Percentiles rank a stretch among this genome's conserved stretches.
Evolutionary conservation across 2,888 invertebrate genomes (phyloP).

Genomic region (Drosophila barbarae): DNA sequence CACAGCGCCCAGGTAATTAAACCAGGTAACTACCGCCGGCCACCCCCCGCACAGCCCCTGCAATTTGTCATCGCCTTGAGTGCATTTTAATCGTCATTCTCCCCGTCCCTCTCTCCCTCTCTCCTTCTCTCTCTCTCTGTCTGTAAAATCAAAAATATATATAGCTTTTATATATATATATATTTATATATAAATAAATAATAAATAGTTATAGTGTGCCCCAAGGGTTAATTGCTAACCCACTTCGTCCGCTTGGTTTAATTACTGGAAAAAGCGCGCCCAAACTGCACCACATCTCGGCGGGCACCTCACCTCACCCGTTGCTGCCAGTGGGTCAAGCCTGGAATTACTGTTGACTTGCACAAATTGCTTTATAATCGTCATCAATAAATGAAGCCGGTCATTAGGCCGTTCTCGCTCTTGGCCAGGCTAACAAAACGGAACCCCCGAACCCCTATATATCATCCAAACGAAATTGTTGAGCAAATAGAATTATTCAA

Average conservation of each 20-base stretch:
- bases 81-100: conserved; percentile 62
- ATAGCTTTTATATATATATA: neutral
- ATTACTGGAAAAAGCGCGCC: conserved; percentile 48
- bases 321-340: conserved; percentile 41
- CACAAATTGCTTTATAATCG: conserved; percentile 74
- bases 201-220: conserved; percentile 13
- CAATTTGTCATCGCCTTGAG: conserved; percentile 59
- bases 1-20: conserved; percentile 30
- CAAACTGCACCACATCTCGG: conserved; percentile 6
- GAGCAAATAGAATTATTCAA: conserved; percentile 56
- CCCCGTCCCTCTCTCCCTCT: conserved; percentile 40
- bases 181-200: conserved; percentile 21
- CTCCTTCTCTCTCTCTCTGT: conserved; percentile 28
- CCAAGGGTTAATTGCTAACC: conserved; percentile 70
- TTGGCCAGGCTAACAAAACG: conserved; percentile 16
- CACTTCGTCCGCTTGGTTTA: conserved; percentile 57
- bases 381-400: conserved; percentile 70
- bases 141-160: conserved; percentile 2
- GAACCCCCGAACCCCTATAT: neutral
- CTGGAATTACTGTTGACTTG: conserved; percentile 41
- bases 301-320: conserved; percentile 2
- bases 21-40: conserved; percentile 10
- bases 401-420: conserved; percentile 48
- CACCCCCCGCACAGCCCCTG: conserved; percentile 5
- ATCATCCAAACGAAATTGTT: conserved; percentile 31